Base-by-base conservation (phyloP, 2,888 invertebrate species). In the Stenurella melanura region DNA sequence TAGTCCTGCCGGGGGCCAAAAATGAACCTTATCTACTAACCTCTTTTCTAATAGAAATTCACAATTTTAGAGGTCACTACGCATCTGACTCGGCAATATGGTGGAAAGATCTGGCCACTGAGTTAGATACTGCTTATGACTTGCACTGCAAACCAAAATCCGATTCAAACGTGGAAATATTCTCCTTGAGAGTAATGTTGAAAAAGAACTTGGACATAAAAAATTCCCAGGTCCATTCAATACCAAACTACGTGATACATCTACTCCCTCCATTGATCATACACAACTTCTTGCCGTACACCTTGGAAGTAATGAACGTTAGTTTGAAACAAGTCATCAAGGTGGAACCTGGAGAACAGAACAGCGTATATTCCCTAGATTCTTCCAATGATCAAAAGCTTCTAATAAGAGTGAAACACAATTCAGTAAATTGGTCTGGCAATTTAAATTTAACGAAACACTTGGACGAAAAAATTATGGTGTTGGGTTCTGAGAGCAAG, bases 221-320 rank as follows among this genome's bases (percentile, higher is more conserved):
- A 74, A 87, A 84, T 66, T 78, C 83, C 1, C 84, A 86, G 66
- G 82, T 85, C 0, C 86, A 87, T 50, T 83, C 92, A 0, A 93
- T 95, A 64, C 96, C 96, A 0, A 95, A 95, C 88, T 94, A 94
- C 86, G 88, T 93, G 7, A 91, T 96, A 67, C 92, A 93, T 57
- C 90, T 96, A n/a, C 87, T 94, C 64, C 95, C 96, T 0, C 95
- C 96, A 0, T 90, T 96, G 19, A 91, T 93, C 6, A 89, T 96
- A 15, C 94, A 95, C 90, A 96, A 96, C 88, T 93, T 94, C 34
- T 90, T 96, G 57, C 96, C 96, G 0, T 94, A 94, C 87, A 93
- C 94, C 0, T 88, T 95, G 38, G 92, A 93, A 85, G 90, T 94
- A 6, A 90, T 90, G 82, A 90, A 92, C 75, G 89, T 91, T 2